Conservation (phyloP, 2,888 invertebrate genomes). For the Gonocerus acuteangulatus region DNA sequence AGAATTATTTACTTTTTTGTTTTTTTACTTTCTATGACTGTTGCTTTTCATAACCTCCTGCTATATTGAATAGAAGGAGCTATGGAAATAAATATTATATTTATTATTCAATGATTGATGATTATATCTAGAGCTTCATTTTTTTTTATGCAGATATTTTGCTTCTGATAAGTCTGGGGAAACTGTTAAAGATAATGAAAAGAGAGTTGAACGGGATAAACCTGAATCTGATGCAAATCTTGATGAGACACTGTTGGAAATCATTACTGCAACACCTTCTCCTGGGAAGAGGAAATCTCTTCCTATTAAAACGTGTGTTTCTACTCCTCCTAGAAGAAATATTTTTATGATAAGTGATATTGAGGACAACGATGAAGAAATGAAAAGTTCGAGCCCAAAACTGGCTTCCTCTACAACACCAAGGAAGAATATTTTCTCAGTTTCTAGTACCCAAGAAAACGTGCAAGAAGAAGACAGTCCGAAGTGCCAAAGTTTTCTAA, state of each 20-base stretch:
- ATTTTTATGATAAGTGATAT: neutral
- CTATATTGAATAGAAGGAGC: too few relatives aligned
- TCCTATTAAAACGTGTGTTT: neutral
- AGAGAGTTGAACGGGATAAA: too few relatives aligned
- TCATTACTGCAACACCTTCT: neutral
- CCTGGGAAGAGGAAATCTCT: neutral
- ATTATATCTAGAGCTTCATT: too few relatives aligned
- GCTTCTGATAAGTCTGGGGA: too few relatives aligned
- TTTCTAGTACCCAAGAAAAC: neutral
- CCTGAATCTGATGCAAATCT: too few relatives aligned
- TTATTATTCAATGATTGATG: too few relatives aligned
- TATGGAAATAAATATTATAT: too few relatives aligned
- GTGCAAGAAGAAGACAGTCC: neutral
- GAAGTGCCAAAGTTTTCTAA: slow-evolving; percentile 3
- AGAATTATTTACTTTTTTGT: too few relatives aligned
- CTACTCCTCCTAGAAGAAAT: slow-evolving; percentile 6
- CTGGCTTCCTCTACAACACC: neutral
- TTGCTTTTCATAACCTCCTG: too few relatives aligned
- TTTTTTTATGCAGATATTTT: too few relatives aligned
- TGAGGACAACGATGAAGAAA: neutral
- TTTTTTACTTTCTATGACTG: too few relatives aligned
- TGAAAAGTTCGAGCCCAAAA: neutral
- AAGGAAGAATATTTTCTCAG: slow-evolving; percentile 9
- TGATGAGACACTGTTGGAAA: neutral
- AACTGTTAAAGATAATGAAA: too few relatives aligned